Evolutionary conservation across 2,888 invertebrate genomes (phyloP).

Genomic region (Drosophila colorata): DNA sequence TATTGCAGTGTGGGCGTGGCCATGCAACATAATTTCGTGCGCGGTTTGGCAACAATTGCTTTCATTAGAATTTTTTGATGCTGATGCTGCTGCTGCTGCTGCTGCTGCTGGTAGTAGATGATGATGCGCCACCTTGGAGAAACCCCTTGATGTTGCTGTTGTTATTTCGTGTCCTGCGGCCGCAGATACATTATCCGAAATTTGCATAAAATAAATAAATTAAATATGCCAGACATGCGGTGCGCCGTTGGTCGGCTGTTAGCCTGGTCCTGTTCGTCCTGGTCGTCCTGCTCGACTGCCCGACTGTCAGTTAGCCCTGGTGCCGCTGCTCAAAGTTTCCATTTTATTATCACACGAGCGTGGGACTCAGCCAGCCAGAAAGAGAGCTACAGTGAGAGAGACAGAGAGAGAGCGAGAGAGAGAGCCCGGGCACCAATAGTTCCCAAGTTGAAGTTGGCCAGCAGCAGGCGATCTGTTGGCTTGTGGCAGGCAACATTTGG

Average conservation of each 20-base stretch:
- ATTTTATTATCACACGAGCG: slow-evolving; percentile 77
- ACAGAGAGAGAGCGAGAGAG: slow-evolving; percentile 6
- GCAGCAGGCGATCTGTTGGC: slow-evolving; percentile 44
- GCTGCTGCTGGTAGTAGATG: not conserved
- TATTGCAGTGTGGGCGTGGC: slow-evolving; percentile 40
- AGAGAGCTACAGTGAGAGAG: slow-evolving; percentile 4
- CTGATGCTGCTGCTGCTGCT: slow-evolving; percentile 12
- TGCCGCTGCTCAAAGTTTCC: slow-evolving; percentile 63
- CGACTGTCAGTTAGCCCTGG: slow-evolving; percentile 10
- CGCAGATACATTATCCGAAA: slow-evolving; percentile 83
- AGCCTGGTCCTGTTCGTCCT: no score
- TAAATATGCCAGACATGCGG: slow-evolving; percentile 83
- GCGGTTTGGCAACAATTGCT: slow-evolving; percentile 82
- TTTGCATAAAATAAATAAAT: slow-evolving; percentile 85
- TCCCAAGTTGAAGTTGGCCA: slow-evolving; percentile 60
- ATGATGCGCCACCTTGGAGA: slow-evolving; percentile 62
- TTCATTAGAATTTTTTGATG: slow-evolving; percentile 75
- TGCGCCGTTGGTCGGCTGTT: slow-evolving; percentile 73
- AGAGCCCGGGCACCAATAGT: not conserved
- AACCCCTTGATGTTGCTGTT: slow-evolving; percentile 69
- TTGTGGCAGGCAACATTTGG: slow-evolving; percentile 47
- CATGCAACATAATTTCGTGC: slow-evolving; percentile 78
- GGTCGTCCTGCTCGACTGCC: slow-evolving; percentile 12
- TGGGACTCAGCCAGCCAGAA: slow-evolving; percentile 47
- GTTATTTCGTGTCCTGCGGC: slow-evolving; percentile 77